phyloP scores from a whole-genome alignment of 1,140 invertebrate species.

The Dysdera silvatica region DNA sequence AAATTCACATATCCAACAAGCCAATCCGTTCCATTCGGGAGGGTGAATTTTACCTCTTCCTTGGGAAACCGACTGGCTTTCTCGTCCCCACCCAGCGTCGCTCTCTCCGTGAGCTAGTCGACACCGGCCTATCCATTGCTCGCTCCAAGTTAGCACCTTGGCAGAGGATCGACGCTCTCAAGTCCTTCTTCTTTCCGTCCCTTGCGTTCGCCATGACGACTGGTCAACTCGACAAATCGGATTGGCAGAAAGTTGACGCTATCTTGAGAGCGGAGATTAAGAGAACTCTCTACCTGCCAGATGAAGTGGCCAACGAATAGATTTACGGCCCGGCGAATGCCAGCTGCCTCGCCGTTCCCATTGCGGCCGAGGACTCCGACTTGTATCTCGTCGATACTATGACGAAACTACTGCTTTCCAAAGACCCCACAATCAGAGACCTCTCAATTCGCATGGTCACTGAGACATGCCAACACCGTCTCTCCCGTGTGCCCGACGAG shows the following conservation, averaged over 20 bases:
- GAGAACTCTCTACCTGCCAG: background rate
- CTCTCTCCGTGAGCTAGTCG: background rate
- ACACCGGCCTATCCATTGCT: background rate
- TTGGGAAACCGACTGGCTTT: background rate
- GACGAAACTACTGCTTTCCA: background rate
- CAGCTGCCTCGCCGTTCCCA: background rate
- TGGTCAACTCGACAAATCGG: background rate
- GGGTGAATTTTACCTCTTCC: background rate
- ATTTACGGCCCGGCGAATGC: background rate
- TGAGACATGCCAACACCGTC: fast-evolving
- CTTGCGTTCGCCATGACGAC: background rate
- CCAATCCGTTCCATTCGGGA: background rate
- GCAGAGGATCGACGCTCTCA: background rate
- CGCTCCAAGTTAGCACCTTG: background rate
- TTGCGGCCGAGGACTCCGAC: background rate
- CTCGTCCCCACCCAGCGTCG: background rate
- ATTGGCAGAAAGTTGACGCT: background rate
- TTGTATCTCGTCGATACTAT: background rate
- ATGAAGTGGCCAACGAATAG: background rate
- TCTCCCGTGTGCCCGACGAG: no score
- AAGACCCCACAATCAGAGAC: fast-evolving
- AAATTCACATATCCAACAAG: background rate
- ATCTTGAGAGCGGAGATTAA: background rate
- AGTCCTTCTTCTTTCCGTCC: background rate
- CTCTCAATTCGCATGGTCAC: background rate